Base-by-base conservation (phyloP, 64 coral and sea anemone genomes). In the Pocillopora damicornis region DNA sequence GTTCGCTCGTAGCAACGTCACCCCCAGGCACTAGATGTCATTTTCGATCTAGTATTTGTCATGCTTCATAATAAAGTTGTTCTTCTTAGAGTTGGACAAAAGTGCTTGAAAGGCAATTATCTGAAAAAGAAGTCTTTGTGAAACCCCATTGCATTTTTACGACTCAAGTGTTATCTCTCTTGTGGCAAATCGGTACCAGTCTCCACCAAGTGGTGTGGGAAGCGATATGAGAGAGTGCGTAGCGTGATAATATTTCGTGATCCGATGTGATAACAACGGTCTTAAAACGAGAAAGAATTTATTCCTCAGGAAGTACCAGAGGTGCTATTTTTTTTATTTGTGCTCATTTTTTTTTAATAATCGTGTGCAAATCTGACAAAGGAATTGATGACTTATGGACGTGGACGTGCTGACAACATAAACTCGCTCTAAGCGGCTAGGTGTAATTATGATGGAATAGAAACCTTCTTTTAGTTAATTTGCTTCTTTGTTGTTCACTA, bases 161-260 rank as follows among this genome's bases (percentile, higher is more conserved):
- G 5, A 60, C 11, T 13, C 20, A 34, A 59, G 56, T 71, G 67
- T 11, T 1, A 0, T 71, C 20, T 71, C 10, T 23, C 17, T 18
- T 16, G 42, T 37, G 16, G 9, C 37, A 45, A 79, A 79, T 83
- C 80, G 80, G 80, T 83, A 67, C 80, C 80, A 83, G 80, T 51
- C 80, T 83, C 80, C 80, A 18, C 35, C 67, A 71, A 71, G 67
- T 71, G n/a, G 67, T 22, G 0, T 68, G 65, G 20, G 65, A 68
- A 76, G 18, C 61, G 80, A 26, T 59, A 35, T 63, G 30, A 62
- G 13, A 63, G 42, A 51, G 42, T 4, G 42, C 42, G 1, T 13
- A 35, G 35, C 37, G 75, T 58, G 75, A 57, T 77, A 77, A 77
- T 9, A 77, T 18, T 60, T 36, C 79, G 59, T 10, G 59, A 81